Evolutionary conservation across 1,140 invertebrate genomes (phyloP).

Genomic region (Odontomachus brunneus): DNA sequence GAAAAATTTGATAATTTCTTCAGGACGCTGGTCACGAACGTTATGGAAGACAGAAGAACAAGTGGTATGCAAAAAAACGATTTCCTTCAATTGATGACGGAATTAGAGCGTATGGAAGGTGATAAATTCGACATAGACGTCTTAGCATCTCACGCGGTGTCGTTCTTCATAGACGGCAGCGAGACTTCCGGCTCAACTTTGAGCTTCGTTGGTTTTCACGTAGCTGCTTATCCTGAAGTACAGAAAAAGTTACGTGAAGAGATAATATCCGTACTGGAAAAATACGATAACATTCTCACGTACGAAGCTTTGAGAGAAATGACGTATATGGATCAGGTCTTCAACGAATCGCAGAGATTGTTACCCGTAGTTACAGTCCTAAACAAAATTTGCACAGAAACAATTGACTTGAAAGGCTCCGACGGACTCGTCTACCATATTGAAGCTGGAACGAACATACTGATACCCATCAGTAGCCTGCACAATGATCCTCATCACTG

Average conservation of each 20-base stretch:
- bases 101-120: constrained; percentile 71
- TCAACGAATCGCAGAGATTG: constrained; percentile 82
- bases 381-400: constrained; percentile 67
- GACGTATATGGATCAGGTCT: constrained; percentile 87
- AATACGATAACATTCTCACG: constrained; percentile 85
- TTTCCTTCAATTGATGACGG: constrained; percentile 73
- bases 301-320: constrained; percentile 88
- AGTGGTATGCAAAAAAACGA: constrained; percentile 66
- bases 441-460: constrained; percentile 73
- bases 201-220: constrained; percentile 86
- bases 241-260: constrained; percentile 88
- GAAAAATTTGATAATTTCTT: constrained; percentile 61
- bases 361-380: constrained; percentile 59
- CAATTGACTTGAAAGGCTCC: constrained; percentile 64
- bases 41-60: constrained; percentile 65
- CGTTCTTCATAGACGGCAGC: constrained; percentile 90
- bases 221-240: constrained; percentile 88
- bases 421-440: constrained; percentile 63
- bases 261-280: constrained; percentile 85
- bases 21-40: constrained; percentile 51
- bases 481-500: constrained; percentile 86
- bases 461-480: constrained; percentile 77
- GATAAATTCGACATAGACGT: constrained; percentile 73
- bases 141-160: constrained; percentile 86
- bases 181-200: constrained; percentile 89